Base-by-base conservation (phyloP, 2,797 vertebrate genomes). In the Phoebastria nigripes region DNA sequence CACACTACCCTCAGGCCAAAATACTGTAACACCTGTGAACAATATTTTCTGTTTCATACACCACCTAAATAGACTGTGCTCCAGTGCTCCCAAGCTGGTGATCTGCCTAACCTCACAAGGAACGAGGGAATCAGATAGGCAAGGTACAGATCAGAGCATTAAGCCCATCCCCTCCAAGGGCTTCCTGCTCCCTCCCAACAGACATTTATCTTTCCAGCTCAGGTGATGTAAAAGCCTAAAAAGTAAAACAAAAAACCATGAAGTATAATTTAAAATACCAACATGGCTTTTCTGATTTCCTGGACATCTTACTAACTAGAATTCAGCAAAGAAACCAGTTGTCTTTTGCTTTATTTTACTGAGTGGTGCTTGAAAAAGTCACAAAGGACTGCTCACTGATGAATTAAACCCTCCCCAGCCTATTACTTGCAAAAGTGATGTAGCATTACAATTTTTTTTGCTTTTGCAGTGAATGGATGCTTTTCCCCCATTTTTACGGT, bases 1-100 rank as follows among this genome's bases (percentile, higher is more conserved):
- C 58, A 69, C 79, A 87, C 49, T 71, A 25, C 63, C 96, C 82
- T 88, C 61, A 61, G 87, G 96, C 76, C 79, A 91, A 91, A 92
- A 78, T 80, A 85, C 79, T 81, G 63, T 89, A 93, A 82, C 93
- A 95, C 85, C 90, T 95, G 91, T 83, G 91, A 94, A 93, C 85
- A 91, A 63, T 91, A 93, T 94, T 97, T 87, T 94, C 71, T 78
- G 65, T 91, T 87, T 95, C 95, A 78, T 41, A 62, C 12, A 10
- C 52, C 63, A 81, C 44, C 82, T 93, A 95, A 95, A 82, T 10
- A 95, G 79, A 63, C 61, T 16, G 61, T 79, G 85, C 44, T 86
- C 49, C 82, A 80, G 71, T 13, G 55, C 63, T 89, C 26, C 65
- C 26, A 82, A 78, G 61, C 63, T 21, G 1, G 33, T 91, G 79